phyloP scores from a whole-genome alignment of 2,113 vertebrate species.

The Phyllostomus discolor region DNA sequence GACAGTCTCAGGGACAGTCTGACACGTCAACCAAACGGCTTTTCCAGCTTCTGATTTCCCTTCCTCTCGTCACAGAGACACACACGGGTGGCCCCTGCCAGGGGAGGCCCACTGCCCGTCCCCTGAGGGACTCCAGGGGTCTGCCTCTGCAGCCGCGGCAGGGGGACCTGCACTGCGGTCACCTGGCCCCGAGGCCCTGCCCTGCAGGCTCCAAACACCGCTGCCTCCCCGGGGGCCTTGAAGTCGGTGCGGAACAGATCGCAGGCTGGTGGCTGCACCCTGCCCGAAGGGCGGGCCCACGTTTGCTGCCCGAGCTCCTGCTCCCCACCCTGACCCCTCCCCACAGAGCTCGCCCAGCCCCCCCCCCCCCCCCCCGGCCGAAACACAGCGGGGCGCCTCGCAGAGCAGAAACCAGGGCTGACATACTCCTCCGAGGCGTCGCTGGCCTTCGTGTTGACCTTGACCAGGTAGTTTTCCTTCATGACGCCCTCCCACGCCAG shows the following conservation, averaged over 20 bases:
- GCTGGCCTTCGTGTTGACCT: conserved; percentile 79
- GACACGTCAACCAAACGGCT: neutral
- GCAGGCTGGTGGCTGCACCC: neutral
- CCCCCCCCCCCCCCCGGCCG: rapidly evolving
- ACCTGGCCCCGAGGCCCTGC: neutral
- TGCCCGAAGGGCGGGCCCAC: neutral
- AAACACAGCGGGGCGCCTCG: rapidly evolving
- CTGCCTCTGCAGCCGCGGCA: rapidly evolving
- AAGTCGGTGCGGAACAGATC: neutral
- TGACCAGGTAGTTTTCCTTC: conserved; percentile 88
- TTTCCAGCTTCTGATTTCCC: neutral
- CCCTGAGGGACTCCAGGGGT: neutral
- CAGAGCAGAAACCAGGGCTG: neutral
- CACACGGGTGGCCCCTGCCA: rapidly evolving
- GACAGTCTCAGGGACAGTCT: neutral
- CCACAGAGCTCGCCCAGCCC: neutral
- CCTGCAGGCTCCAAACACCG: neutral
- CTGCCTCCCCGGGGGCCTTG: neutral
- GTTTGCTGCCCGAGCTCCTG: rapidly evolving
- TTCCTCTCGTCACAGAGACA: neutral
- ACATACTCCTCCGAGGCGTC: conserved; percentile 82
- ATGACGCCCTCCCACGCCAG: conserved; percentile 86
- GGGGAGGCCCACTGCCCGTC: neutral
- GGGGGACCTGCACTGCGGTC: neutral
- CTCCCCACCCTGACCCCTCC: neutral